Evolutionary conservation across 2,888 invertebrate species (phyloP).

Genomic region (Oligia fasciuncula): DNA sequence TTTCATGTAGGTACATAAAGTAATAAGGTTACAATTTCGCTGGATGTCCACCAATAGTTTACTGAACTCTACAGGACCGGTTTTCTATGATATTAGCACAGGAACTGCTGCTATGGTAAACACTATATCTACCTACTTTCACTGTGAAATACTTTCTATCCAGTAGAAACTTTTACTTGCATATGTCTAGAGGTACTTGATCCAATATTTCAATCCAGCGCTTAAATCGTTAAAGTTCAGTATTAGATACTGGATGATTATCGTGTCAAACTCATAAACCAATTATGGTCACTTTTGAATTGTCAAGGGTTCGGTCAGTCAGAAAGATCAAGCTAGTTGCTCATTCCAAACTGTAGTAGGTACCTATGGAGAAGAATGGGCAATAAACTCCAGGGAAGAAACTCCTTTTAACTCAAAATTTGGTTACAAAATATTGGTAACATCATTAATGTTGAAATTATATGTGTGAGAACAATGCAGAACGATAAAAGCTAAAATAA

Average conservation of each 20-base stretch:
- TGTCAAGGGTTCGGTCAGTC: too few relatives aligned
- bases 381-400: background rate
- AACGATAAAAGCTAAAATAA: too few relatives aligned
- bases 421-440: too few relatives aligned
- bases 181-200: background rate
- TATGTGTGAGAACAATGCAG: too few relatives aligned
- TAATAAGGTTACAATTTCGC: background rate
- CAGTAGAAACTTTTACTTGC: background rate
- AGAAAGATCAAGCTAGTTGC: background rate
- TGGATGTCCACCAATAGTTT: background rate
- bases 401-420: too few relatives aligned
- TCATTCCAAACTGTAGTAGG: too few relatives aligned
- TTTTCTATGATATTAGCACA: conserved; percentile 5
- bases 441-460: too few relatives aligned
- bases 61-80: background rate
- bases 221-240: background rate
- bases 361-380: background rate
- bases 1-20: background rate
- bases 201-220: background rate
- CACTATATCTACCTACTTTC: background rate
- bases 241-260: background rate
- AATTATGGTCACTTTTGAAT: too few relatives aligned
- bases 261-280: background rate
- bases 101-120: background rate
- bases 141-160: background rate